Conservation (phyloP, 1,140 invertebrate genomes). For the Leptonema lineaticorne region DNA sequence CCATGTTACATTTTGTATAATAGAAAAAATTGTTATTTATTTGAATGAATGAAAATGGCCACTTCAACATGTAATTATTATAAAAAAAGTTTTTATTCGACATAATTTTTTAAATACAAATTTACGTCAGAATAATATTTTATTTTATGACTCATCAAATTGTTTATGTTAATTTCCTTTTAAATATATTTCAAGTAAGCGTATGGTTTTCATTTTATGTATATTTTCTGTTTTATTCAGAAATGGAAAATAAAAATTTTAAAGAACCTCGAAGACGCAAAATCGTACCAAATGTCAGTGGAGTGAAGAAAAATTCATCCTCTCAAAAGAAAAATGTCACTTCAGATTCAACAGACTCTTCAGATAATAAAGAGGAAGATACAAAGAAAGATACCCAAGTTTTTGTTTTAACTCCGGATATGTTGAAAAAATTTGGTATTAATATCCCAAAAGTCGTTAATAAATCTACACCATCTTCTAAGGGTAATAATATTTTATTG, state of each 20-base stretch:
- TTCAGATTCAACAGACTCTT: background rate
- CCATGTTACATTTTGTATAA: no score
- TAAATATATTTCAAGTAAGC: no score
- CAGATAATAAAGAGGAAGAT: background rate
- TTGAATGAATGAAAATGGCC: no score
- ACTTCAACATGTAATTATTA: no score
- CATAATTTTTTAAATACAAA: no score
- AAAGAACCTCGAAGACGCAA: background rate
- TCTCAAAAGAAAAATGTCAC: constrained; percentile 12
- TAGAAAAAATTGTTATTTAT: no score
- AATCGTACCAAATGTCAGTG: constrained; percentile 1
- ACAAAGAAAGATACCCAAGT: constrained; percentile 43
- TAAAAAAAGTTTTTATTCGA: no score
- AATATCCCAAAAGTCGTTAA: constrained; percentile 31
- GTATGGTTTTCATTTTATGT: no score
- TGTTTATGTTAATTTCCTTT: no score
- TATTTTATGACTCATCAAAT: no score
- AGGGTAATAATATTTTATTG: no score
- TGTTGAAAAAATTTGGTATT: constrained; percentile 52
- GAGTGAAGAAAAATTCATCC: background rate
- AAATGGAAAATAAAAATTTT: background rate
- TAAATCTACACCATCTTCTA: background rate
- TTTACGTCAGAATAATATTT: no score
- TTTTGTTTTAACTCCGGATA: constrained; percentile 51
- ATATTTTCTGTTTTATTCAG: background rate